phyloP scores from a whole-genome alignment of 2,888 invertebrate species.

The Lasioglossum morio region DNA sequence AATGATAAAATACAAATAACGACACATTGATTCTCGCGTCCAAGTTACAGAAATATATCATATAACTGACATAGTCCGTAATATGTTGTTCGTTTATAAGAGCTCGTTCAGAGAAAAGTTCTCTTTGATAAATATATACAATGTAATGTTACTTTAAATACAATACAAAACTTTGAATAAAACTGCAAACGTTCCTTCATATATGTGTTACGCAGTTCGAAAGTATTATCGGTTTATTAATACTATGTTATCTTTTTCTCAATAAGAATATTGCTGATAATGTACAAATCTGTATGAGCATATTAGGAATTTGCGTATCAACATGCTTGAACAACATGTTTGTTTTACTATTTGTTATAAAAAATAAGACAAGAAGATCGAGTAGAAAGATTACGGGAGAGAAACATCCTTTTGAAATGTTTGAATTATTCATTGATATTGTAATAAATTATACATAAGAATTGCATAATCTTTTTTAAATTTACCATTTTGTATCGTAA shows the following conservation, averaged over 20 bases:
- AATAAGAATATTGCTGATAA: conserved; percentile 31
- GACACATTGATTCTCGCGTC: background rate
- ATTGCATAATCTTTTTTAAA: background rate
- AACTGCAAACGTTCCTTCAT: conserved; percentile 29
- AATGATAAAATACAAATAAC: conserved; percentile 5
- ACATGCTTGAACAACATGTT: background rate
- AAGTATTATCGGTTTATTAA: conserved; percentile 42
- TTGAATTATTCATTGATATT: background rate
- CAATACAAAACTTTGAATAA: conserved; percentile 17
- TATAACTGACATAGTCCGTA: conserved; percentile 7
- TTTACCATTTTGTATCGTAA: background rate
- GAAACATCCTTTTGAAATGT: background rate
- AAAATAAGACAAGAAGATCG: background rate
- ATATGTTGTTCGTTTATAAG: background rate
- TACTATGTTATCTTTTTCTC: conserved; percentile 35
- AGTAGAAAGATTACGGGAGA: background rate
- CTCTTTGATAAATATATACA: background rate
- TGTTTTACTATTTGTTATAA: background rate
- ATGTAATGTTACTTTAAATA: conserved; percentile 39
- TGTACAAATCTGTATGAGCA: background rate
- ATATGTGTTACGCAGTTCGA: background rate
- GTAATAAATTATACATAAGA: background rate
- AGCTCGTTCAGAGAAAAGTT: conserved; percentile 16
- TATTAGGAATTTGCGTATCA: background rate
- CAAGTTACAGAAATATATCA: conserved; percentile 11